Percentiles rank a stretch among this genome's conserved stretches.
These are phyloP conservation scores for Himalopsyche phryganea DNA, from an alignment of 1,140 invertebrate species.

Conservation along the genomic window DNA sequence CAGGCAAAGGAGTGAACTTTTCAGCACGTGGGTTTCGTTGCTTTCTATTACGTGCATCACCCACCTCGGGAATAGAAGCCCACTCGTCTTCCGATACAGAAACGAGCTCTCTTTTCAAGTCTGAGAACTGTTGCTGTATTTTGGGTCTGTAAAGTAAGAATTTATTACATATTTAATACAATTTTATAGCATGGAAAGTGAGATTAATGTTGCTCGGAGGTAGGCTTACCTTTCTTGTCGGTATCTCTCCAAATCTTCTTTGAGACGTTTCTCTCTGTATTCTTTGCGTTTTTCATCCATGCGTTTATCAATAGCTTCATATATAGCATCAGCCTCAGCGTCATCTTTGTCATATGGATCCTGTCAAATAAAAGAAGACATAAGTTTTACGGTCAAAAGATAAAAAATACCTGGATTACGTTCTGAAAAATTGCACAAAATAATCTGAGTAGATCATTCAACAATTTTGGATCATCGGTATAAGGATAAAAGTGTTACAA, in stretches of 20 bases:
- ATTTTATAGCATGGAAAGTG: too few species aligned
- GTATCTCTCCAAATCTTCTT: conserved; percentile 93
- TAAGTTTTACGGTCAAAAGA: too few species aligned
- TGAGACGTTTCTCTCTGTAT: conserved; percentile 78
- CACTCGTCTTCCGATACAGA: conserved; percentile 90
- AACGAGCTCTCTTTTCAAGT: conserved; percentile 90
- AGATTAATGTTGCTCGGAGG: too few species aligned
- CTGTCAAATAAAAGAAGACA: conserved; percentile 37
- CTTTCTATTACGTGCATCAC: conserved; percentile 96
- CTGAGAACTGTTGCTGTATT: conserved; percentile 99
- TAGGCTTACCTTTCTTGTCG: conserved; percentile 90
- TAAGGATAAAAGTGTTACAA: too few species aligned
- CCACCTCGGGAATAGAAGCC: conserved; percentile 96
- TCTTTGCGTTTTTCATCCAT: conserved; percentile 99
- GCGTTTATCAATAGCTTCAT: conserved; percentile 96
- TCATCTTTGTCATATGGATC: conserved; percentile 99
- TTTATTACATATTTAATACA: too few species aligned
- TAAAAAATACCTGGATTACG: too few species aligned
- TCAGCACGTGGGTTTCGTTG: conserved; percentile 92
- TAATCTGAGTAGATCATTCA: not conserved
- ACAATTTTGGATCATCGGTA: not conserved
- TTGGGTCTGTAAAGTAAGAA: conserved; percentile 65
- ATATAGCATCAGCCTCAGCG: conserved; percentile 98
- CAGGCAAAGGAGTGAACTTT: conserved; percentile 96
- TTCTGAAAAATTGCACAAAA: conserved; percentile 9